Conservation (phyloP, 2,797 vertebrate genomes). For the Cichlasoma orientale region DNA sequence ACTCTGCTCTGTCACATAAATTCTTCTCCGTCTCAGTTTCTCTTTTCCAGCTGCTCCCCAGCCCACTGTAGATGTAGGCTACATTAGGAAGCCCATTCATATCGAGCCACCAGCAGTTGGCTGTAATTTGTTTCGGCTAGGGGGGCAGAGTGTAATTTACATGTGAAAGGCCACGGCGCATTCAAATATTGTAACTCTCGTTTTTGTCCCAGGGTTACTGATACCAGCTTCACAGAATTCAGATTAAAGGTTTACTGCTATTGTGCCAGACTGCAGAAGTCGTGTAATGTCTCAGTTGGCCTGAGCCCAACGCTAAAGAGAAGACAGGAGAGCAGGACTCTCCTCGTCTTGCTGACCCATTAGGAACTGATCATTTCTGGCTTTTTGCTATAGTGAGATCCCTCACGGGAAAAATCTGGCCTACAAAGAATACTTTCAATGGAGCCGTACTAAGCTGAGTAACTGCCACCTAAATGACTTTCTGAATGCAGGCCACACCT, state of each 20-base stretch:
- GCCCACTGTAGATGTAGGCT: conserved; percentile 79
- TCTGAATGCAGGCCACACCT: conserved; percentile 13
- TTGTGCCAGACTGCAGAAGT: conserved; percentile 53
- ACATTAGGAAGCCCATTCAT: conserved; percentile 78
- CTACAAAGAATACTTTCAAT: conserved; percentile 41
- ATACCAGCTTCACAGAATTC: conserved; percentile 62
- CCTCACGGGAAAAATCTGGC: conserved; percentile 56
- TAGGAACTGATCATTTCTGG: conserved; percentile 42
- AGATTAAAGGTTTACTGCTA: conserved; percentile 56
- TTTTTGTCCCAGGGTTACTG: conserved; percentile 71
- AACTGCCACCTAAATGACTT: conserved; percentile 26
- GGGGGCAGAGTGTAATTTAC: conserved; percentile 77
- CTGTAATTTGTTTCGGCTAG: conserved; percentile 80
- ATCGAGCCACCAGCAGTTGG: conserved; percentile 79
- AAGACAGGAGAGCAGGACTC: conserved; percentile 36
- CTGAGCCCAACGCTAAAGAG: conserved; percentile 45
- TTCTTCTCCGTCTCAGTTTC: conserved; percentile 72
- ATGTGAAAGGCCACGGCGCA: conserved; percentile 73
- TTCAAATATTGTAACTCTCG: conserved; percentile 73
- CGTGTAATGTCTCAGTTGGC: conserved; percentile 66
- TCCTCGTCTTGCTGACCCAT: conserved; percentile 53
- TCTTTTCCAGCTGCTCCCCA: conserved; percentile 73
- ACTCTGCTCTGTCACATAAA: conserved; percentile 78
- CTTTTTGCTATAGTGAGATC: conserved; percentile 41
- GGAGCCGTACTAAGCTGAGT: conserved; percentile 25